phyloP scores from a whole-genome alignment of 64 coral and sea anemone genomes.

The Porites lutea region DNA sequence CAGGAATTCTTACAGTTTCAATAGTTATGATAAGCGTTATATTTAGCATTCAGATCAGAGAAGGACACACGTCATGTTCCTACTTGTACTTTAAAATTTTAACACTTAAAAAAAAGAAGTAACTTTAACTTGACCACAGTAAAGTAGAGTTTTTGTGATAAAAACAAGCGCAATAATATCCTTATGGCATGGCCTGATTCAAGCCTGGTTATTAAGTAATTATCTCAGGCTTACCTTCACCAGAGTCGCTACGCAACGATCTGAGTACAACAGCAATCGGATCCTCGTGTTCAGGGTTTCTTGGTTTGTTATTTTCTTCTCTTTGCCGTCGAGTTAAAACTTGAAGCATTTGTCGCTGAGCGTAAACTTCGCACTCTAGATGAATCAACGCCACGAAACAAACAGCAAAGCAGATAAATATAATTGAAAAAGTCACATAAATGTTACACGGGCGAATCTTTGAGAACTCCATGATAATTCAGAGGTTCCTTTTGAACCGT shows the following conservation, averaged over 20 bases:
- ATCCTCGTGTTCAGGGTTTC: neutral
- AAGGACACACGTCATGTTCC: too few relatives aligned
- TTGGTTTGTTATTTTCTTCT: neutral
- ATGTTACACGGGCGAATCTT: neutral
- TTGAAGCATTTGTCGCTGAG: slow-evolving; percentile 14
- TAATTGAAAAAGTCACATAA: neutral
- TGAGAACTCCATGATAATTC: neutral
- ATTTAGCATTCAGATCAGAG: too few relatives aligned
- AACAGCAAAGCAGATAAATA: slow-evolving; percentile 10
- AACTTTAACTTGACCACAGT: too few relatives aligned
- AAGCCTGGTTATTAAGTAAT: neutral
- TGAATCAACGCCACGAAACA: slow-evolving; percentile 17
- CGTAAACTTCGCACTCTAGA: slow-evolving; percentile 26
- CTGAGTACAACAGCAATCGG: neutral
- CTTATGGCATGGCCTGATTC: neutral
- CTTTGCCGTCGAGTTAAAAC: neutral
- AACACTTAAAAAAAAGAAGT: neutral
- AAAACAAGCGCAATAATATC: neutral
- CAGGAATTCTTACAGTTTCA: too few relatives aligned
- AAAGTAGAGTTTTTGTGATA: neutral
- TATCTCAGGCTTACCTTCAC: neutral
- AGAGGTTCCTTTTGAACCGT: too few relatives aligned
- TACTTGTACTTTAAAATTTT: too few relatives aligned
- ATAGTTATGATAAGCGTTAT: too few relatives aligned
- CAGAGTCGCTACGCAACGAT: too few relatives aligned